Evolutionary conservation across 2,113 vertebrate genomes (phyloP).

Genomic region (Tenrec ecaudatus): DNA sequence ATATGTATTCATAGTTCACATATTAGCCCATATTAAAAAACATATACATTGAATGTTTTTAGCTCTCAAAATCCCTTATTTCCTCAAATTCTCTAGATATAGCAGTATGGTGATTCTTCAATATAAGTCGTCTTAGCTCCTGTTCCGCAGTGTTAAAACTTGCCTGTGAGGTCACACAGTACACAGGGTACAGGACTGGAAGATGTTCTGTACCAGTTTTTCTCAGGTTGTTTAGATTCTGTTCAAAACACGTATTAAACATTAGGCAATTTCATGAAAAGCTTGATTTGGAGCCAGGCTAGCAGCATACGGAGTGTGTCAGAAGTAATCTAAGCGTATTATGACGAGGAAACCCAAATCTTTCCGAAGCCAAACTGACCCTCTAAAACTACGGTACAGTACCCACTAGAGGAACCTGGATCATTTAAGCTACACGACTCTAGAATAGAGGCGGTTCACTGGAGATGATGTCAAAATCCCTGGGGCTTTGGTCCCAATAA

Average conservation of each 20-base stretch:
- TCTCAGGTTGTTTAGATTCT: conserved; percentile 30
- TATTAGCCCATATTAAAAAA: neutral
- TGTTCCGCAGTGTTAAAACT: conserved; percentile 5
- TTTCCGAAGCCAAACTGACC: neutral
- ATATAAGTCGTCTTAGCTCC: neutral
- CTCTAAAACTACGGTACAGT: neutral
- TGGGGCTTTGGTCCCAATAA: neutral
- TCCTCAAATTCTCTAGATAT: neutral
- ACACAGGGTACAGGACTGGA: neutral
- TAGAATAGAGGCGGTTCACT: neutral
- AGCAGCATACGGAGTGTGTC: neutral
- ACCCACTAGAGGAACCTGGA: neutral
- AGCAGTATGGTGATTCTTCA: neutral
- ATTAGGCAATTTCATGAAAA: conserved; percentile 38
- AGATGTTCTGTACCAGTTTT: conserved; percentile 38
- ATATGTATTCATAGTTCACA: neutral
- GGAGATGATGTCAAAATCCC: conserved; percentile 22
- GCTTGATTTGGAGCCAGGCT: conserved; percentile 22
- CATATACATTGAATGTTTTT: neutral
- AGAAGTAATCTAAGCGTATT: conserved; percentile 32
- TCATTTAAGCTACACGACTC: neutral
- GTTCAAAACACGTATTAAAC: conserved; percentile 36
- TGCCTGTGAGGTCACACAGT: neutral
- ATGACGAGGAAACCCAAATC: neutral
- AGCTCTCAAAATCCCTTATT: neutral